Percentiles rank a stretch among this genome's conserved stretches.
Evolutionary conservation across 2,113 vertebrate species (phyloP).

Genomic region (Xyrauchen texanus): DNA sequence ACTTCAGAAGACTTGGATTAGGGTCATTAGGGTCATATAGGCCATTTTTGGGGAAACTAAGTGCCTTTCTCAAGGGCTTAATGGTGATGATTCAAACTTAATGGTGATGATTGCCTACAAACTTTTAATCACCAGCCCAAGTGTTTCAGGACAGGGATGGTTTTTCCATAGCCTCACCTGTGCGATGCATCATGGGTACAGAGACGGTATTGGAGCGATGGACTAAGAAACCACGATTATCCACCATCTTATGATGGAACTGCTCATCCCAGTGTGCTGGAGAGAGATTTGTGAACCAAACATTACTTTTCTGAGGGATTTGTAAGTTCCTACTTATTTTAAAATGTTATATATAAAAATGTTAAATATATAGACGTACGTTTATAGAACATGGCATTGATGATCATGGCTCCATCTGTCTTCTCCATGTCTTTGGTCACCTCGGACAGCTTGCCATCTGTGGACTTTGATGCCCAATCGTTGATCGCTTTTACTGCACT

Average conservation of each 20-base stretch:
- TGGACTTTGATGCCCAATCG: slow-evolving; percentile 89
- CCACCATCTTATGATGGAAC: slow-evolving; percentile 95
- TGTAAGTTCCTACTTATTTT: no score
- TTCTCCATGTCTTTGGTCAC: slow-evolving; percentile 88
- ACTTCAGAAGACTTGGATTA: no score
- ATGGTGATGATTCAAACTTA: no score
- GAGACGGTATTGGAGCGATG: slow-evolving; percentile 81
- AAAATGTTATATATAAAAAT: no score
- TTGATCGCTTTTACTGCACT: slow-evolving; percentile 91
- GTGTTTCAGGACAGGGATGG: slow-evolving; percentile 11
- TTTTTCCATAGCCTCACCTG: slow-evolving; percentile 67
- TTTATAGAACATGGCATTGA: slow-evolving; percentile 97
- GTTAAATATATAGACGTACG: slow-evolving; percentile 82
- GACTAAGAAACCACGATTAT: slow-evolving; percentile 91
- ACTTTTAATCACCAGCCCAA: no score
- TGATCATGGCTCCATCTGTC: slow-evolving; percentile 89
- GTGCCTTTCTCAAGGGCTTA: no score
- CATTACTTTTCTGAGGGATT: neutral
- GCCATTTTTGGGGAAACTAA: no score
- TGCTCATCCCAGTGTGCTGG: slow-evolving; percentile 92
- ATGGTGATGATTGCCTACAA: no score
- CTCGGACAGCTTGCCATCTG: slow-evolving; percentile 86
- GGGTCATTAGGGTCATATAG: no score
- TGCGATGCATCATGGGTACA: slow-evolving; percentile 95
- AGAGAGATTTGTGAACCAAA: neutral